Evolutionary conservation across 2,797 vertebrate species (phyloP).

Genomic region (Numenius phaeopus): DNA sequence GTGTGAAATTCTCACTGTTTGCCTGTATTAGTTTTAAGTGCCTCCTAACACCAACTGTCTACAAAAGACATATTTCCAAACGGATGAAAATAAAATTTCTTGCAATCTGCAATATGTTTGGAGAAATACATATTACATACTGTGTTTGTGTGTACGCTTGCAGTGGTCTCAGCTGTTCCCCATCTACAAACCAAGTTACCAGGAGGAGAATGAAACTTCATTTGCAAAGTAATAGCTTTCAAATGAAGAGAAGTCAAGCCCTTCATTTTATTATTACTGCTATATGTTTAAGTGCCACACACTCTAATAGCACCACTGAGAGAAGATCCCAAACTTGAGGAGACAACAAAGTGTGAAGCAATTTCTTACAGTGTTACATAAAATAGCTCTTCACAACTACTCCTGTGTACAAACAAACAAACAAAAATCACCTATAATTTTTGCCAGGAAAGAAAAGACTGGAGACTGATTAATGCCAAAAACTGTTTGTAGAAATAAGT

Average conservation of each 20-base stretch:
- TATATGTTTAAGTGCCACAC: neutral
- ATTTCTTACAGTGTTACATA: neutral
- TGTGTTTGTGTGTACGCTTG: neutral
- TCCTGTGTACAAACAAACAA: neutral
- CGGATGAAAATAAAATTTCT: neutral
- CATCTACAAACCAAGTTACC: neutral
- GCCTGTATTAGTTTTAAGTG: neutral
- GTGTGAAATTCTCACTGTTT: neutral
- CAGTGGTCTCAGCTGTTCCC: neutral
- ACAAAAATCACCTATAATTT: neutral
- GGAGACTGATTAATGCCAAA: neutral
- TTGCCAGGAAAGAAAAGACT: neutral
- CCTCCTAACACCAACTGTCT: neutral
- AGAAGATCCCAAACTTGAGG: neutral
- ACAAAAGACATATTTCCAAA: neutral
- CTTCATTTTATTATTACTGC: neutral
- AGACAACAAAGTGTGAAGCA: neutral
- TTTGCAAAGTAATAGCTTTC: conserved; percentile 33
- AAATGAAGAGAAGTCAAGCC: neutral
- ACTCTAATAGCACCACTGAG: neutral
- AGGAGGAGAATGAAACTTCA: neutral
- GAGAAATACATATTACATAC: neutral
- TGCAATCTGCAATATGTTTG: neutral
- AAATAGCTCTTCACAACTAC: neutral
- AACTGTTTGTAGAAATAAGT: neutral